phyloP scores from a whole-genome alignment of 1,140 invertebrate genomes.

The Triops cancriformis region DNA sequence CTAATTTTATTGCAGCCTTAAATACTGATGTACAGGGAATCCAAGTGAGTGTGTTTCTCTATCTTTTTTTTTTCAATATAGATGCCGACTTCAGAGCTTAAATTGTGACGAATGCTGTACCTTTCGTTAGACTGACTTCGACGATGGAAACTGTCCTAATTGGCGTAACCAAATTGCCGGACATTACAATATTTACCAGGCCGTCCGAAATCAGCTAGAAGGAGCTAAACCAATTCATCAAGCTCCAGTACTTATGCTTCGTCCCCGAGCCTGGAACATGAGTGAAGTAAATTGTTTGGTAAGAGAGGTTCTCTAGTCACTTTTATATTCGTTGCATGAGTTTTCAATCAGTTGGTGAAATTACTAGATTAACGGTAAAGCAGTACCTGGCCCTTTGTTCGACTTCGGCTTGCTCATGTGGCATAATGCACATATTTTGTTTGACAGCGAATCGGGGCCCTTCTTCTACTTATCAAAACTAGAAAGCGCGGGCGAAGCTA shows the following conservation, averaged over 20 bases:
- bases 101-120: background rate
- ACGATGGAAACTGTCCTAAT: slow-evolving; percentile 63
- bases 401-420: slow-evolving; percentile 60
- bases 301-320: slow-evolving; percentile 30
- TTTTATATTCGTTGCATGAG: slow-evolving; percentile 18
- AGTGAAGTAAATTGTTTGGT: slow-evolving; percentile 50
- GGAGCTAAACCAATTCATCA: slow-evolving; percentile 44
- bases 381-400: slow-evolving; percentile 54
- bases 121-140: slow-evolving; percentile 49
- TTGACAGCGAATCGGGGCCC: slow-evolving; percentile 50
- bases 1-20: slow-evolving; percentile 47
- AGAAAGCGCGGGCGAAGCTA: slow-evolving; percentile 53
- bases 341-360: too few relatives aligned
- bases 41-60: slow-evolving; percentile 36
- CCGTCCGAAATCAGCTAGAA: slow-evolving; percentile 46
- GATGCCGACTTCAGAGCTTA: background rate
- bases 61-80: background rate
- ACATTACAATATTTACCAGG: slow-evolving; percentile 52
- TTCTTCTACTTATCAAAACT: slow-evolving; percentile 60
- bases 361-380: slow-evolving; percentile 50
- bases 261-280: slow-evolving; percentile 66
- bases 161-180: slow-evolving; percentile 59
- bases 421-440: slow-evolving; percentile 50
- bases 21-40: slow-evolving; percentile 47
- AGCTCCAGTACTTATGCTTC: slow-evolving; percentile 53